phyloP scores from a whole-genome alignment of 2,113 vertebrate genomes.

The Lophochroa leadbeateri region DNA sequence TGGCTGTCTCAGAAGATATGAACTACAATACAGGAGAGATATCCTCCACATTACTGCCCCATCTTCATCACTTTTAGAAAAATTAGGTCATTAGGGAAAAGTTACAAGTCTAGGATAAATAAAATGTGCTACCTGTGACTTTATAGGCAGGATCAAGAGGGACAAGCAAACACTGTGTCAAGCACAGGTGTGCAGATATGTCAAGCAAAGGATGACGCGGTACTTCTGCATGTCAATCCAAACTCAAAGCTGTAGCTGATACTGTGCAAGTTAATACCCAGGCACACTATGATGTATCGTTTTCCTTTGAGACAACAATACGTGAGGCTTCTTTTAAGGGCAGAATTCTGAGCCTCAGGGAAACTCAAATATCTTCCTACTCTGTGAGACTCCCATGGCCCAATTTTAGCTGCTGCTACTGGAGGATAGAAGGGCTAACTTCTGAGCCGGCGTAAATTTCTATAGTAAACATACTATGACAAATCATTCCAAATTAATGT shows the following conservation, averaged over 20 bases:
- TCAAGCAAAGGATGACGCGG: background rate
- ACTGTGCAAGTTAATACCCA: background rate
- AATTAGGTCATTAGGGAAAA: background rate
- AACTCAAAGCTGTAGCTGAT: background rate
- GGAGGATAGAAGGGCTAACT: background rate
- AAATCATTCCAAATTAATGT: conserved; percentile 40
- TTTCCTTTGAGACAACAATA: conserved; percentile 17
- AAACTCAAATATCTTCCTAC: conserved; percentile 2
- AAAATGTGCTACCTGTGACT: background rate
- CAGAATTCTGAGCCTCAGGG: conserved; percentile 33
- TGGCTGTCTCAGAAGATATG: background rate
- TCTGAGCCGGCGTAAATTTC: conserved; percentile 28
- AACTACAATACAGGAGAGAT: background rate
- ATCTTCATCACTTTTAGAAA: background rate
- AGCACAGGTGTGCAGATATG: background rate
- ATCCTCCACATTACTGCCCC: background rate
- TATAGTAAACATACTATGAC: conserved; percentile 4
- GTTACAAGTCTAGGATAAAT: background rate
- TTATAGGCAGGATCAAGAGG: background rate
- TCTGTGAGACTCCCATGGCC: background rate
- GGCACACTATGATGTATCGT: background rate
- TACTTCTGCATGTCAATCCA: background rate
- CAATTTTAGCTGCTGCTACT: conserved; percentile 42
- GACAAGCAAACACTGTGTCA: background rate
- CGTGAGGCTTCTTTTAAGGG: background rate